Evolutionary conservation across 2,888 invertebrate species (phyloP).

Genomic region (Andrena marginata): DNA sequence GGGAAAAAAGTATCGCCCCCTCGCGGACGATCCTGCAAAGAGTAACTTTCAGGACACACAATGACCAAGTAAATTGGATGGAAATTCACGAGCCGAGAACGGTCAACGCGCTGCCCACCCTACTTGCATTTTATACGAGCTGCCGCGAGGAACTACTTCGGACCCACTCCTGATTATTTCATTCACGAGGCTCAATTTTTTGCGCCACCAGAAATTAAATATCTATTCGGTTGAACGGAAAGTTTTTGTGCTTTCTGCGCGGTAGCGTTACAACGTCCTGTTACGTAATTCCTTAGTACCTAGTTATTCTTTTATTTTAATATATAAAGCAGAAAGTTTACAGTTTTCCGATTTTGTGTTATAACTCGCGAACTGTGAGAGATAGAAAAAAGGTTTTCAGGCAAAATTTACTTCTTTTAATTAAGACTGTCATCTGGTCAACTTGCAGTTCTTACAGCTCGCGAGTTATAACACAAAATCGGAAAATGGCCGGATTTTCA

Average conservation of each 20-base stretch:
- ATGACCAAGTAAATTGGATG: slow-evolving; percentile 59
- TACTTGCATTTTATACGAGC: slow-evolving; percentile 24
- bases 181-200: neutral
- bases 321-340: too few species aligned
- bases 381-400: too few species aligned
- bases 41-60: slow-evolving; percentile 47
- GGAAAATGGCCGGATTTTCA: too few species aligned
- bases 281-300: neutral
- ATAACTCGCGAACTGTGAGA: too few species aligned
- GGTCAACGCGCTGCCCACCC: slow-evolving; percentile 44
- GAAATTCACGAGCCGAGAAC: slow-evolving; percentile 53
- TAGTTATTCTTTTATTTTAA: too few species aligned
- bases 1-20: slow-evolving; percentile 17
- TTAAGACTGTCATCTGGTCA: too few species aligned
- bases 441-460: too few species aligned
- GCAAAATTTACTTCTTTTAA: too few species aligned
- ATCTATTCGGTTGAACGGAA: neutral
- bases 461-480: too few species aligned
- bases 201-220: neutral
- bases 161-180: slow-evolving; percentile 23
- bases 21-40: neutral
- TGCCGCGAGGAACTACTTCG: neutral
- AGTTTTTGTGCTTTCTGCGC: neutral
- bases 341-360: too few species aligned
- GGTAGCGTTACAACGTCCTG: neutral